Evolutionary conservation across 1,140 invertebrate genomes (phyloP), one percentile per base, ranked within the genome.

Genomic region (Zaprionus davidi): DNA sequence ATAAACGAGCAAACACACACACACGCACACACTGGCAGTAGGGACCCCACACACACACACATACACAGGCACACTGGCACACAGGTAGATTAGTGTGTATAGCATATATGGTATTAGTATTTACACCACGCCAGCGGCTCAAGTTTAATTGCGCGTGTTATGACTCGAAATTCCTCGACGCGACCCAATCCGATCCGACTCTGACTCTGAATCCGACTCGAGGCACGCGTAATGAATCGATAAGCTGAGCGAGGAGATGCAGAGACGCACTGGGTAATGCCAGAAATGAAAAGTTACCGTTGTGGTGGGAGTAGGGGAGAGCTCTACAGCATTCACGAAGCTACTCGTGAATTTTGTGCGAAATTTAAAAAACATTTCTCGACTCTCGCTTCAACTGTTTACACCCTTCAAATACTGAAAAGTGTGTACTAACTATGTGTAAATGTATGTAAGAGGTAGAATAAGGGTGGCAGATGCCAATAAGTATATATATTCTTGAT

Each of bases 121-220:
- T 81, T 80, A 72, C n/a, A 70, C 63, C 84, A 88, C 73, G 71
- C 58, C 68, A 68, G 70, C 76, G 80, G 67, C 77, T 75, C 56
- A 69, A 78, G 70, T 78, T 88, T 83, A 86, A 86, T 86, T 86
- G 84, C 76, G 80, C 84, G 67, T 80, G 83, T 71, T 57, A 69
- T 70, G 70, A 70, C 56, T 77, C 44, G 22, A 71, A 69, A 86
- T 86, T 63, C 76, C 70, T 6, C 53, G 51, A 51, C 36, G 17
- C 41, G 34, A 22, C 41, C 38, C 38, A 41, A 41, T 41, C 38
- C 51, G 13, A 20, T 31, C 13, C 51, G 22, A 15, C 5, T 26
- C 31, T 31, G 31, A 34, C 31, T 34, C 31, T 34, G 31, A 26
- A 3, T 31, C 31, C 53, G 36, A 51, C 36, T 34, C 41, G 26